These are phyloP conservation scores for Oreortyx pictus DNA, from an alignment of 2,797 vertebrate species.

Conservation along the genomic window DNA sequence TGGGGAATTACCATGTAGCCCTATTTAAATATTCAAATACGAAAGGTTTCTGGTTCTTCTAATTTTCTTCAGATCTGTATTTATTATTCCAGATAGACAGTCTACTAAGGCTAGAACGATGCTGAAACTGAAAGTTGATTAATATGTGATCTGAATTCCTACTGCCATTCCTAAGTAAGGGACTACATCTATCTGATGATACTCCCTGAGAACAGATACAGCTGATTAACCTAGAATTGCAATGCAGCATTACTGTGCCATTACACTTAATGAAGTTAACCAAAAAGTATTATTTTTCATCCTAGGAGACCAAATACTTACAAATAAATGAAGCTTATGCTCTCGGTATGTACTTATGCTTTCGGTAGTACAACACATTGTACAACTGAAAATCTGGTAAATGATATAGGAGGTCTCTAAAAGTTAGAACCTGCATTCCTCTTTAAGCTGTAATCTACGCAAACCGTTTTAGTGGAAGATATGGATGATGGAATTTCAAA, in stretches of 20 bases:
- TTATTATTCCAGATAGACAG: neutral
- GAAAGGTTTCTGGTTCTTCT: neutral
- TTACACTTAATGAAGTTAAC: neutral
- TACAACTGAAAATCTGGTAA: neutral
- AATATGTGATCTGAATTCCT: slow-evolving; percentile 23
- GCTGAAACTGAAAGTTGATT: neutral
- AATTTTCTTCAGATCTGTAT: neutral
- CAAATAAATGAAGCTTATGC: neutral
- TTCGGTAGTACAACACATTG: neutral
- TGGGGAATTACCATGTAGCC: neutral
- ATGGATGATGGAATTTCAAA: neutral
- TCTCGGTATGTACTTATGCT: neutral
- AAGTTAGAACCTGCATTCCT: neutral
- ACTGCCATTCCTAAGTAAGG: neutral
- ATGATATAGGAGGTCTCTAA: neutral
- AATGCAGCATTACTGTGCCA: neutral
- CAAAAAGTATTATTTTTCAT: neutral
- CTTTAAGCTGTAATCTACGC: neutral
- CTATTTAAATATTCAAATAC: neutral
- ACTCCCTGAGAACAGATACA: neutral
- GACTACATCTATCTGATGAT: neutral
- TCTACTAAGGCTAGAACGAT: neutral
- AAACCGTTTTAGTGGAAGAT: neutral
- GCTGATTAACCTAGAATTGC: neutral
- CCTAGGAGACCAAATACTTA: neutral